Evolutionary conservation across 2,797 vertebrate genomes (phyloP).

Genomic region (Xenops minutus): DNA sequence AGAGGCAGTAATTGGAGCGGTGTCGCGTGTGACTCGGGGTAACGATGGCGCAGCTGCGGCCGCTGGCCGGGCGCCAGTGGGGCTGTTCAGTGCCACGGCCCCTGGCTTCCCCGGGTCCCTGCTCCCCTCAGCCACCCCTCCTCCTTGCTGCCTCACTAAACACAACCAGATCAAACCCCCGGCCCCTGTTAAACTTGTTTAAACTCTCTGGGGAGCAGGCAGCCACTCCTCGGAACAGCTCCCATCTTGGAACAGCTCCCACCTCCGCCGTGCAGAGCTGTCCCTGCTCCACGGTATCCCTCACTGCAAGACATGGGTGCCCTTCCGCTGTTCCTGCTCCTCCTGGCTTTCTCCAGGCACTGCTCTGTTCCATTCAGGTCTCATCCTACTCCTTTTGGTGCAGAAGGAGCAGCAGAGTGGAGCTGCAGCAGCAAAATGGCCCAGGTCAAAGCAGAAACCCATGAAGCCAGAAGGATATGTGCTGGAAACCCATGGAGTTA

Average conservation of each 20-base stretch:
- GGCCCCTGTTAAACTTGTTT: not conserved
- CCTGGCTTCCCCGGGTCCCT: not conserved
- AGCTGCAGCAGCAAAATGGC: not conserved
- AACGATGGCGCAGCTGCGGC: not conserved
- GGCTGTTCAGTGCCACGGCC: not conserved
- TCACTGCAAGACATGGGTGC: fast-evolving
- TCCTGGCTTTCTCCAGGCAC: not conserved
- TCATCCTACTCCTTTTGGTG: not conserved
- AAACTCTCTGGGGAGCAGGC: not conserved
- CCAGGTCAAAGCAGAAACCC: not conserved
- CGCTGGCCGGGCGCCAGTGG: not conserved
- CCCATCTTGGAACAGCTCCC: not conserved
- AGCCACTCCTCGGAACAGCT: fast-evolving
- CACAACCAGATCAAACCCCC: not conserved
- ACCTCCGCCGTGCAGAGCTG: fast-evolving
- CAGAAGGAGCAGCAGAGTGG: not conserved
- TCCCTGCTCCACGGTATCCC: not conserved
- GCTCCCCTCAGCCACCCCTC: not conserved
- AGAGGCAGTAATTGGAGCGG: conserved; percentile 41
- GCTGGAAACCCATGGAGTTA: not conserved
- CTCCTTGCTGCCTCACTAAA: not conserved
- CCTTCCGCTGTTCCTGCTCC: not conserved
- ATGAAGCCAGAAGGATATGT: not conserved
- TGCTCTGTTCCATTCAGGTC: not conserved
- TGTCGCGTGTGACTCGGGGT: not conserved